Evolutionary conservation across 2,797 vertebrate species (phyloP).

Genomic region (Diglossa cyanea): DNA sequence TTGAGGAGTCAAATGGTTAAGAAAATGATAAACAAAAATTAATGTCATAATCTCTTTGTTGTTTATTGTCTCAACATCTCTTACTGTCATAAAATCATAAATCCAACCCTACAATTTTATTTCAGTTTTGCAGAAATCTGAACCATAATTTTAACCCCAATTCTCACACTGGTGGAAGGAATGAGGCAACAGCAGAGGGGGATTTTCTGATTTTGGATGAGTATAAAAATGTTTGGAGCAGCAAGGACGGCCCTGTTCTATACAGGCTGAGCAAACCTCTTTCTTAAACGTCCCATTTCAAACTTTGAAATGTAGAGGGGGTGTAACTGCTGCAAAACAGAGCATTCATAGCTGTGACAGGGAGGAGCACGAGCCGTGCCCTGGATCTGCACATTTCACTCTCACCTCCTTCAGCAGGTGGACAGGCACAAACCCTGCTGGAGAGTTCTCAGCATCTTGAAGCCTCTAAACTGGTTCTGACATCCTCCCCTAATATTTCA

Average conservation of each 20-base stretch:
- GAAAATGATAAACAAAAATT: background rate
- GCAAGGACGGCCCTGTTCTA: background rate
- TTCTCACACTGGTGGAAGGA: background rate
- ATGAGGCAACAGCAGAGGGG: background rate
- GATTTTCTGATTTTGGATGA: background rate
- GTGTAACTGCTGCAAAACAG: background rate
- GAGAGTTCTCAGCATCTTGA: background rate
- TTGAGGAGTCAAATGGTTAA: background rate
- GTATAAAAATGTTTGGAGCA: background rate
- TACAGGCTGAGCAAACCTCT: background rate
- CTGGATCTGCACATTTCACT: background rate
- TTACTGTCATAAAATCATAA: background rate
- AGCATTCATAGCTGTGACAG: background rate
- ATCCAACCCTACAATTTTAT: background rate
- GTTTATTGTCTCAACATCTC: background rate
- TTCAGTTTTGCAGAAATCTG: background rate
- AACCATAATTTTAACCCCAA: rapidly evolving
- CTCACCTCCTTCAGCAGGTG: background rate
- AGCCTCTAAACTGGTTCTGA: background rate
- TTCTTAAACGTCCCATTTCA: background rate
- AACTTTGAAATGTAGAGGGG: background rate
- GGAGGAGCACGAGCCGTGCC: background rate
- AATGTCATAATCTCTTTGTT: background rate
- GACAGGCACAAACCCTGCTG: background rate
- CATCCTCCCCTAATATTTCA: background rate